phyloP scores from a whole-genome alignment of 1,140 invertebrate genomes.

The honey bee (Apis mellifera) region DNA sequence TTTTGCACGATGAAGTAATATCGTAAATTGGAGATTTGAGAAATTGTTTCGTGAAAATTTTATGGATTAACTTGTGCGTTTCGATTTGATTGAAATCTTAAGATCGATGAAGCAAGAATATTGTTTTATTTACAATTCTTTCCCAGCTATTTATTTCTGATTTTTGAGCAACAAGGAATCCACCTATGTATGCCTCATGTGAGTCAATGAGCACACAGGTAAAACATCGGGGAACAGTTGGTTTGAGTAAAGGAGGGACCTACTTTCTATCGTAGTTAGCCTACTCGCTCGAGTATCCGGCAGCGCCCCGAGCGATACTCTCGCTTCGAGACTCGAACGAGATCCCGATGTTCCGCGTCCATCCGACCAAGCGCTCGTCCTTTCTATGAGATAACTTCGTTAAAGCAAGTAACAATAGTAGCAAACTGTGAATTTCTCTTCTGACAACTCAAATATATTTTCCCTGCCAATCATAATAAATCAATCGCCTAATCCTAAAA shows the following conservation, averaged over 20 bases:
- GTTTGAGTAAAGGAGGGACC: constrained; percentile 67
- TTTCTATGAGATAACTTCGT: background rate
- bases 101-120: too few relatives aligned
- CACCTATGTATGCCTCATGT: background rate
- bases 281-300: constrained; percentile 74
- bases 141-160: too few relatives aligned
- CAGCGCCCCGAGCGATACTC: constrained; percentile 72
- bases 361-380: background rate
- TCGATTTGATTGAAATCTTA: too few relatives aligned
- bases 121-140: too few relatives aligned
- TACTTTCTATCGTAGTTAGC: constrained; percentile 77
- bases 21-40: too few relatives aligned
- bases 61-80: too few relatives aligned
- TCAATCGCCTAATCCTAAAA: too few relatives aligned
- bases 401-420: background rate
- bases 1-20: too few relatives aligned
- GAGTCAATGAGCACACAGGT: background rate
- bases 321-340: constrained; percentile 53
- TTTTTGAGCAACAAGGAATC: too few relatives aligned
- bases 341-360: constrained; percentile 4
- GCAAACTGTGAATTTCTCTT: too few relatives aligned
- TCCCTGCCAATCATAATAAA: too few relatives aligned
- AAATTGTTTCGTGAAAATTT: background rate
- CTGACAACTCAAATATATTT: too few relatives aligned
- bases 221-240: constrained; percentile 18